Evolutionary conservation across 1,140 invertebrate genomes (phyloP), one percentile per base, ranked within the genome.

Genomic region (Agrypnia vestita): DNA sequence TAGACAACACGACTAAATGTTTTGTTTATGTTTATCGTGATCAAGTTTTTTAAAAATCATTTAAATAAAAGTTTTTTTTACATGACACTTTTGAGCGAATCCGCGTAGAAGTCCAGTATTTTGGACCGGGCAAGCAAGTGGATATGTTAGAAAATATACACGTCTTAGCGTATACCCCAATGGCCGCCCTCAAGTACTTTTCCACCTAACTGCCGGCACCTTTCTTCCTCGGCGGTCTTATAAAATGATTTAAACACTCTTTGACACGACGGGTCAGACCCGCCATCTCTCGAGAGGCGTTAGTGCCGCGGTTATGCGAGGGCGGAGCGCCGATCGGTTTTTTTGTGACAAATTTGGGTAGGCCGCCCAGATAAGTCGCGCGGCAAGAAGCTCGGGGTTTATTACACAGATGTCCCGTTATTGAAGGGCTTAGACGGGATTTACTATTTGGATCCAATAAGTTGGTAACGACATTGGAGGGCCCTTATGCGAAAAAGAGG

Each of bases 341-440:
- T 62, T 62, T 62, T 62, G 61, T 62, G 61, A 62, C 61, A 62
- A 62, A 62, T 62, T 62, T 62, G 61, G 61, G 61, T 62, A 62
- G 25, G 19, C 10, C 61, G 19, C 25, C 3, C 4, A 62, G 61
- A 62, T 62, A 43, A 62, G 61, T 9, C 19, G 19, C 19, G 11
- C 15, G 55, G 55, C 55, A 59, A 62, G 55, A 75, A 75, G 8
- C 53, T n/a, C n/a, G 17, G 7, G 71, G 46, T 51, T 73, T 73
- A 73, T 51, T 73, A 56, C 49, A 35, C 25, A 35, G 73, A 75
- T 75, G 59, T 19, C 8, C 17, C 69, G 73, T 75, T 61, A 62
- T 61, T 77, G 56, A 62, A 77, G 75, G 61, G 75, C 46, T 77
- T 21, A 35, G 25, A 35, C 44, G 55, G 73, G 55, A 56, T 55